Evolutionary conservation across 2,888 invertebrate species (phyloP), one percentile per base, ranked within the genome.

Genomic region (Catotricha subobsoleta): DNA sequence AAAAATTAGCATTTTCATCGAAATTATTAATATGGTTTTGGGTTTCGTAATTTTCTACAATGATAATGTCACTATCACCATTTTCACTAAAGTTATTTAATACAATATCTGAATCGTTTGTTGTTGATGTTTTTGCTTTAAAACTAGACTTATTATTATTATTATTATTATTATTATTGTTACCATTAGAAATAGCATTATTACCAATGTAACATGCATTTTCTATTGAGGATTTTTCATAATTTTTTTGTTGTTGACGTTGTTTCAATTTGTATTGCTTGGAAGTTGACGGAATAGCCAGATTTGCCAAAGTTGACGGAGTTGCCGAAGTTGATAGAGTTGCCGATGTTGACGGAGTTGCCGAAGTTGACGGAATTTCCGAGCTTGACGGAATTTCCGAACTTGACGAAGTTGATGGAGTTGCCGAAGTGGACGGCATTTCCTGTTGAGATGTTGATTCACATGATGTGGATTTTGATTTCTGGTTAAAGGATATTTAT

Each of bases 1-100:
- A 34, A 6, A 12, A 21, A 34, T 34, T 34, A 13, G 34, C 34
- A 34, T 34, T 21, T n/a, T 21, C 34, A 34, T 34, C 34, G 13
- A 34, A 20, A 34, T 12, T 19, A n/a, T n/a, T n/a, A 34, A 20
- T 34, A 7, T 13, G 20, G 21, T n/a, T 20, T 34, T 19, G 21
- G 4, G 18, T 33, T 6, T 12, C n/a, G n/a, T 21, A 19, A 29
- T 5, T 29, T 5, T 29, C 29, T 13, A 18, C 21, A 8, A 34
- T 20, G 13, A 34, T 34, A n/a, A 34, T 20, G 15, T 15, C 15
- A n/a, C 21, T 21, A 21, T 34, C 34, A 21, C 20, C 33, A 19
- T 34, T 21, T 5, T 34, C 34, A 16, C 13, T 21, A 9, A 13
- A n/a, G 2, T 5, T 20, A 20, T 20, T 21, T 34, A n/a, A 5